Evolutionary conservation across 2,113 vertebrate species (phyloP).

Genomic region (Galeopterus variegatus): DNA sequence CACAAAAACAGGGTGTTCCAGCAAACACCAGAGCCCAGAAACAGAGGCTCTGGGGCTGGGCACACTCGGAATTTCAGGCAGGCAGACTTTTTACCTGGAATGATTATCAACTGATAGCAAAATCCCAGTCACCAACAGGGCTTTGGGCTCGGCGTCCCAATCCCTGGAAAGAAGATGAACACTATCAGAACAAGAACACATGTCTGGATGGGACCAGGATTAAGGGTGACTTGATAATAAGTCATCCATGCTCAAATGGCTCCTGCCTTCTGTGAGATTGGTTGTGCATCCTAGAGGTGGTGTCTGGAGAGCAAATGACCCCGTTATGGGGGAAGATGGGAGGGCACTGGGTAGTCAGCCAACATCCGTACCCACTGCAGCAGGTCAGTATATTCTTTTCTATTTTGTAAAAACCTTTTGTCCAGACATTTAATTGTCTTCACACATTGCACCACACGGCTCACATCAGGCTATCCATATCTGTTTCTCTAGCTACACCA

Average conservation of each 20-base stretch:
- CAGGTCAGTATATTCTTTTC: too few species aligned
- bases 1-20: neutral
- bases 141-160: fast-evolving
- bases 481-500: neutral
- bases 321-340: too few species aligned
- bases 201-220: neutral
- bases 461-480: neutral
- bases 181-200: fast-evolving
- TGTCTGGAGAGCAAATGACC: neutral
- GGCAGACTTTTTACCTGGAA: too few species aligned
- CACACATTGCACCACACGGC: neutral
- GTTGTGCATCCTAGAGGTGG: neutral
- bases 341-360: too few species aligned
- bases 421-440: neutral
- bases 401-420: neutral
- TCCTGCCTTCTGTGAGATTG: neutral
- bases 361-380: neutral
- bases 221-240: fast-evolving
- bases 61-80: neutral
- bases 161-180: neutral
- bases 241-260: fast-evolving
- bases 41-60: neutral
- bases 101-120: fast-evolving
- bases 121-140: too few species aligned
- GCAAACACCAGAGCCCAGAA: neutral